These are phyloP conservation scores for Bubo scandiacus DNA, from an alignment of 2,113 vertebrate species.

Conservation along the genomic window DNA sequence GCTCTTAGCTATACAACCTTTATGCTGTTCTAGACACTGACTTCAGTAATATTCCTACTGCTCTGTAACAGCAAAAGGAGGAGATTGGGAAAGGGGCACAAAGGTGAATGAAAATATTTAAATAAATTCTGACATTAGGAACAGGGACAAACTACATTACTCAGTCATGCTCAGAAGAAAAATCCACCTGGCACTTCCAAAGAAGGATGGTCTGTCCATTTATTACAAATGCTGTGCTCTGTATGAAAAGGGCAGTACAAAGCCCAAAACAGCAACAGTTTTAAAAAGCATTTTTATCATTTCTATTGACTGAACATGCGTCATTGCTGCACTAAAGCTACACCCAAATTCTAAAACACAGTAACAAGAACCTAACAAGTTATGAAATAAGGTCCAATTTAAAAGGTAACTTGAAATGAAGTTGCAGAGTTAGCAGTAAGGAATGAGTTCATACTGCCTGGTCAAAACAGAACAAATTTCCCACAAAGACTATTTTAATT, in stretches of 20 bases:
- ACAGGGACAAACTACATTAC: not conserved
- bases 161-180: not conserved
- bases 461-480: not conserved
- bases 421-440: not conserved
- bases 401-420: not conserved
- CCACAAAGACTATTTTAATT: not conserved
- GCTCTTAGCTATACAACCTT: not conserved
- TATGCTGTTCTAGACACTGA: not conserved
- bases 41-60: not conserved
- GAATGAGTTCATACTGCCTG: not conserved
- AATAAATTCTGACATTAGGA: not conserved
- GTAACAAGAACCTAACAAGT: not conserved
- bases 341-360: not conserved
- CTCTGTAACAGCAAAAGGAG: not conserved
- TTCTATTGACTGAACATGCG: not conserved
- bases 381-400: not conserved
- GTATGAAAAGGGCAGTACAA: not conserved
- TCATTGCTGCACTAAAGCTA: not conserved
- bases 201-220: not conserved
- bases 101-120: not conserved
- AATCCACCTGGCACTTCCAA: not conserved
- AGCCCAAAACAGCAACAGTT: not conserved
- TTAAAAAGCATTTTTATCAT: not conserved
- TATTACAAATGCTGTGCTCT: not conserved
- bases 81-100: not conserved